Evolutionary conservation across 2,888 invertebrate species (phyloP).

Genomic region (Euphydryas editha): DNA sequence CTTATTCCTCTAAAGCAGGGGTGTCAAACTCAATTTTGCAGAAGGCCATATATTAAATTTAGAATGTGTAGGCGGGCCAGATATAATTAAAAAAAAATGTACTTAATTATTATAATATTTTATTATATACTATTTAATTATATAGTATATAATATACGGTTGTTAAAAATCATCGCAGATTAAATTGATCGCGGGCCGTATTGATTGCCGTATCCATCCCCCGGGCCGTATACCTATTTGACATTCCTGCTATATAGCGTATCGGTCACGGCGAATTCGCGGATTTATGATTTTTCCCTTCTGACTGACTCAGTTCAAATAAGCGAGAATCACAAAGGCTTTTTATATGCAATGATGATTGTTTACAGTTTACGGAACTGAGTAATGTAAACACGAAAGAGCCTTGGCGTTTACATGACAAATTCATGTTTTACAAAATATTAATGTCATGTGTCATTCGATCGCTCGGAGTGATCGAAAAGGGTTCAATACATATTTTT

Average conservation of each 20-base stretch:
- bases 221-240: too few species aligned
- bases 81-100: too few species aligned
- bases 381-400: constrained; percentile 67
- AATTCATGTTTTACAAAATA: constrained; percentile 51
- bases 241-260: too few species aligned
- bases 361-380: constrained; percentile 71
- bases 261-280: constrained; percentile 48
- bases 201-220: too few species aligned
- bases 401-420: constrained; percentile 63
- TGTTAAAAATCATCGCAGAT: too few species aligned
- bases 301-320: constrained; percentile 72
- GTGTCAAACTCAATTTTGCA: too few species aligned
- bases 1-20: constrained; percentile 38
- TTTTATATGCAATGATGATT: constrained; percentile 69
- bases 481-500: constrained; percentile 21
- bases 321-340: constrained; percentile 71
- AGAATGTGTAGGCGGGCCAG: too few species aligned
- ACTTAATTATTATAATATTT: too few species aligned
- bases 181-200: too few species aligned
- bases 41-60: too few species aligned
- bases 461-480: constrained; percentile 44
- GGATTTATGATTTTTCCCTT: constrained; percentile 60
- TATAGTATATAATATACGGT: too few species aligned
- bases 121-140: too few species aligned
- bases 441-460: constrained; percentile 48